Base-by-base conservation (phyloP, 92 coral and sea anemone genomes). In the Zoanthus solanderi region DNA sequence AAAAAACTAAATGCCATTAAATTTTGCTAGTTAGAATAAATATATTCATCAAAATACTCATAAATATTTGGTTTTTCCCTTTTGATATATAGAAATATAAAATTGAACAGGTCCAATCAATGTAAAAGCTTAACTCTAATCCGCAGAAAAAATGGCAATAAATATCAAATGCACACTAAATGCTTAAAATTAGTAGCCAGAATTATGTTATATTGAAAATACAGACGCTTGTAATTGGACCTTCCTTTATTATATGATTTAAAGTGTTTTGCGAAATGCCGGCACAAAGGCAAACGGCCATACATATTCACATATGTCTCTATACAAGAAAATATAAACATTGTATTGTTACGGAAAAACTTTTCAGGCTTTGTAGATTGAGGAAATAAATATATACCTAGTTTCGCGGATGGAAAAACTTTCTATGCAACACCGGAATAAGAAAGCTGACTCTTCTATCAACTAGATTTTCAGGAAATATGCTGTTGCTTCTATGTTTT, bases 1-100 rank as follows among this genome's bases (percentile, higher is more conserved):
- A 29, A 5, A 53, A 45, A 34, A 81, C 42, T 37, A 28, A 81
- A 32, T 12, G 42, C 46, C 0, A 5, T 42, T 5, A 81, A 45
- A 66, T 42, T 28, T 81, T 81, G 75, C 85, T 66, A 45, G 85
- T 18, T 47, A 81, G 28, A 60, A 32, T 46, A 31, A 37, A n/a
- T 4, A 17, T 58, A 61, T 42, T 61, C 57, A 47, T 16, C 75
- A 80, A 63, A 80, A 44, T 11, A 79, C 37, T 60, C 72, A 16
- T 58, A 81, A 47, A 30, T 47, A 76, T 37, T 76, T 76, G 12
- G 23, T 23, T 9, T 9, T 14, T 30, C 5, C 5, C 6, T 5
- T 69, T 31, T 32, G 45, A 31, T 29, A 69, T 30, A 69, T 12
- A 30, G 9, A 69, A 69, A 69, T 30, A 11, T 10, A 13, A 23